Conservation (phyloP, 2,797 vertebrate species). For the Arctocebus calabarensis region DNA sequence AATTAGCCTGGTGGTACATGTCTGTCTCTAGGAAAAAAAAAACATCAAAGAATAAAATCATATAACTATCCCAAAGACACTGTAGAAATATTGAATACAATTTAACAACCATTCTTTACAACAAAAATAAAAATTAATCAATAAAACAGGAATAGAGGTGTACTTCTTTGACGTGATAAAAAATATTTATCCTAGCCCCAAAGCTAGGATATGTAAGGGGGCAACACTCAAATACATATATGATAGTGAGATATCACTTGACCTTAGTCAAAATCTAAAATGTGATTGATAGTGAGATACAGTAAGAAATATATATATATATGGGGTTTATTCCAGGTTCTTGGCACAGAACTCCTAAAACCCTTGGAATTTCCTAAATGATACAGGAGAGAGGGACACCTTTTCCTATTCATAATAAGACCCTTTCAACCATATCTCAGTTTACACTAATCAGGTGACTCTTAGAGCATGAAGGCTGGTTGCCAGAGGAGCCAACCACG, state of each 20-base stretch:
- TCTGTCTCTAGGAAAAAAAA: background rate
- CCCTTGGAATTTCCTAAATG: background rate
- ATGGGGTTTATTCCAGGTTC: background rate
- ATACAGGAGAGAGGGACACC: background rate
- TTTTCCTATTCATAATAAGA: background rate
- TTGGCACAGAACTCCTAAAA: background rate
- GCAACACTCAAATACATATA: background rate
- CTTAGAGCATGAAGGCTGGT: background rate
- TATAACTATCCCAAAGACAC: background rate
- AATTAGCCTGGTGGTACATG: background rate
- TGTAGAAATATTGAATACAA: background rate
- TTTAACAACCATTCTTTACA: background rate
- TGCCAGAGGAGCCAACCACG: background rate
- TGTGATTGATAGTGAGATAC: too few relatives aligned
- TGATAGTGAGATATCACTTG: background rate
- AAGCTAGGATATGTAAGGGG: slow-evolving; percentile 8
- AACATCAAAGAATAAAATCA: background rate
- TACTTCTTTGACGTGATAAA: background rate
- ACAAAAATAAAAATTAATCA: background rate
- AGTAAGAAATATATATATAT: background rate
- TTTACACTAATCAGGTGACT: background rate
- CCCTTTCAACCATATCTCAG: background rate
- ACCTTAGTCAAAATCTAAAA: background rate
- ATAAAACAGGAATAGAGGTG: background rate
- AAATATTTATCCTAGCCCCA: background rate